Evolutionary conservation across 2,113 vertebrate species (phyloP).

Genomic region (Psophia crepitans): DNA sequence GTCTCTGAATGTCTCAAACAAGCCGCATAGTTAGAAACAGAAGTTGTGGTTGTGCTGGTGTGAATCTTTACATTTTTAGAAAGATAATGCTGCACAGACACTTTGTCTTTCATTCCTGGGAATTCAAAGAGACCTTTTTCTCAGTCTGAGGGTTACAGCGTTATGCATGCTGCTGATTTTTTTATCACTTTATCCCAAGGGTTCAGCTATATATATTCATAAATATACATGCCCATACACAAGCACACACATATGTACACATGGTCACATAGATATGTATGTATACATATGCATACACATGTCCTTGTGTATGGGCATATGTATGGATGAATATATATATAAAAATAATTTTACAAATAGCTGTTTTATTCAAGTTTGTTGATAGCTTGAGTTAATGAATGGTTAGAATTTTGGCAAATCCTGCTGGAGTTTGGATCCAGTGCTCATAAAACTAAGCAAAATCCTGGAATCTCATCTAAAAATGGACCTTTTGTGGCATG

Average conservation of each 20-base stretch:
- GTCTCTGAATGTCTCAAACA: not conserved
- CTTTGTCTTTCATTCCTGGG: not conserved
- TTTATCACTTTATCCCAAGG: conserved; percentile 12
- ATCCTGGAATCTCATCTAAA: conserved; percentile 40
- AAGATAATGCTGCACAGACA: not conserved
- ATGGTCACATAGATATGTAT: not conserved
- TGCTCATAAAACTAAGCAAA: conserved; percentile 46
- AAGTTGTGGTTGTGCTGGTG: not conserved
- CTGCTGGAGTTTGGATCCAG: conserved; percentile 44
- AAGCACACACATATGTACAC: not conserved
- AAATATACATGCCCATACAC: no score
- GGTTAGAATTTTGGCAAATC: conserved; percentile 58
- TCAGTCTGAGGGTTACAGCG: not conserved
- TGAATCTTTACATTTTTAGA: not conserved
- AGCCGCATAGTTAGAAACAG: not conserved
- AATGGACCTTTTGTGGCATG: not conserved
- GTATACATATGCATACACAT: not conserved
- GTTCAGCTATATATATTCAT: not conserved
- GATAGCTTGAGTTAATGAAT: conserved; percentile 70
- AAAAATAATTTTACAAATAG: conserved; percentile 51
- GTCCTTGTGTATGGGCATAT: not conserved
- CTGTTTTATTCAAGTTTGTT: conserved; percentile 56
- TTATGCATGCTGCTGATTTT: conserved; percentile 13
- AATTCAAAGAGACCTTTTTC: conserved; percentile 48
- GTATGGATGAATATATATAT: not conserved